Percentiles rank a stretch among this genome's conserved stretches.
Conservation (phyloP, 2,113 vertebrate genomes). For the Rhinogobius similis region DNA sequence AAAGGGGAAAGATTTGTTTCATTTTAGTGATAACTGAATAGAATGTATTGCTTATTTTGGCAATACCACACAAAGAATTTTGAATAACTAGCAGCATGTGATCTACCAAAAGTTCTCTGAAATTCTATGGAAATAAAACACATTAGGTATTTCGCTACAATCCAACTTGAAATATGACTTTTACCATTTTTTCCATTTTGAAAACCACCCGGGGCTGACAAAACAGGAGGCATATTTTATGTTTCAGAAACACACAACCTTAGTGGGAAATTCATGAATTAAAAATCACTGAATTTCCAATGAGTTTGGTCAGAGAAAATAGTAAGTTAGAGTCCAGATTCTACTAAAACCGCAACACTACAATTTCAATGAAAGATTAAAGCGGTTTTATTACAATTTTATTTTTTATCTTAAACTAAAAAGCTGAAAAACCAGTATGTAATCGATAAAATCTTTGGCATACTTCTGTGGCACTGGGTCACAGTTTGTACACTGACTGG, state of each 20-base stretch:
- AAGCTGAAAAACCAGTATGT: neutral
- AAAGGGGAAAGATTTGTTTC: neutral
- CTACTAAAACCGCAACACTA: neutral
- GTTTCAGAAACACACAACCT: neutral
- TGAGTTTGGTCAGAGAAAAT: neutral
- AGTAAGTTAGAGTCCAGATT: neutral
- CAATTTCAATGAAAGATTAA: neutral
- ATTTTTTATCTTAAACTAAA: neutral
- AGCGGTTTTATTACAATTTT: neutral
- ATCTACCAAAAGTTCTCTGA: neutral
- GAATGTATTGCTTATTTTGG: neutral
- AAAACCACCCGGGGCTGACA: neutral
- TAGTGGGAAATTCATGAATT: neutral
- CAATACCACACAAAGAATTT: too few species aligned
- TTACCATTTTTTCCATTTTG: neutral
- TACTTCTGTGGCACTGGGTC: neutral
- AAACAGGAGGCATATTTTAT: neutral
- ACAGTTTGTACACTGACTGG: conserved; percentile 7
- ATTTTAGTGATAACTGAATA: neutral
- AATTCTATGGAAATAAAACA: too few species aligned
- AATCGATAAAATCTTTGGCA: neutral
- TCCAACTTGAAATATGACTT: neutral
- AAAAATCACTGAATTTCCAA: neutral
- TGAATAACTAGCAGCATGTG: neutral
- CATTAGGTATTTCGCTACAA: neutral